Conservation (phyloP, 2,888 invertebrate species). For the Anoncus sp. region DNA sequence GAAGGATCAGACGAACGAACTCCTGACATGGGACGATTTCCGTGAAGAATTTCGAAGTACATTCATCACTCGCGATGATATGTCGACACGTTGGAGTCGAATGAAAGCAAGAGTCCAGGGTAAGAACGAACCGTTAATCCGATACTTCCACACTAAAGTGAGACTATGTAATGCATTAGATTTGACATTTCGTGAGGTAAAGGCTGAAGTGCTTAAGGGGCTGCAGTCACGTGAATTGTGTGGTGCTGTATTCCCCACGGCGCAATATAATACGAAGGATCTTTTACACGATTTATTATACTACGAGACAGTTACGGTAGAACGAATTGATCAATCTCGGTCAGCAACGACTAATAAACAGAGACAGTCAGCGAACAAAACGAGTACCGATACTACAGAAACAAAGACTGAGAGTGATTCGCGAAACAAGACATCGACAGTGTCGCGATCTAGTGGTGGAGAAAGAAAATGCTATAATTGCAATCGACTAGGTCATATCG, state of each 20-base stretch:
- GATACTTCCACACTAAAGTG: slow-evolving; percentile 28
- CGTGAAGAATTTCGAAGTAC: slow-evolving; percentile 15
- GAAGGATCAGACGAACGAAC: background rate
- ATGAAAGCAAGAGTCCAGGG: slow-evolving; percentile 13
- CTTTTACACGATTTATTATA: background rate
- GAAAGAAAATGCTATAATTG: too few species aligned
- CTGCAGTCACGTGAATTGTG: too few species aligned
- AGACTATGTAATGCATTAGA: background rate
- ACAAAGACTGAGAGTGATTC: too few species aligned
- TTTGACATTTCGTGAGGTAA: background rate
- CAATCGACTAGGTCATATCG: too few species aligned
- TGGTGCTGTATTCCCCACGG: background rate
- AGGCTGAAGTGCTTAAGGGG: background rate
- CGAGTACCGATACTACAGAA: too few species aligned
- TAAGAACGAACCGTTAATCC: background rate
- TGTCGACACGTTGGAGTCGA: background rate
- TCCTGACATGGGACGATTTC: slow-evolving; percentile 35
- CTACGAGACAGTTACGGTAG: too few species aligned
- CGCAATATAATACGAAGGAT: background rate
- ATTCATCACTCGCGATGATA: slow-evolving; percentile 5
- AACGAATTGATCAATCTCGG: too few species aligned
- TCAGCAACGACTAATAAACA: too few species aligned
- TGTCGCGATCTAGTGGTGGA: too few species aligned
- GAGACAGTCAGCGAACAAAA: too few species aligned
- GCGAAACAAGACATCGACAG: too few species aligned